These are phyloP conservation scores for Myodes glareolus DNA, from an alignment of 2,113 vertebrate species.

Conservation along the genomic window DNA sequence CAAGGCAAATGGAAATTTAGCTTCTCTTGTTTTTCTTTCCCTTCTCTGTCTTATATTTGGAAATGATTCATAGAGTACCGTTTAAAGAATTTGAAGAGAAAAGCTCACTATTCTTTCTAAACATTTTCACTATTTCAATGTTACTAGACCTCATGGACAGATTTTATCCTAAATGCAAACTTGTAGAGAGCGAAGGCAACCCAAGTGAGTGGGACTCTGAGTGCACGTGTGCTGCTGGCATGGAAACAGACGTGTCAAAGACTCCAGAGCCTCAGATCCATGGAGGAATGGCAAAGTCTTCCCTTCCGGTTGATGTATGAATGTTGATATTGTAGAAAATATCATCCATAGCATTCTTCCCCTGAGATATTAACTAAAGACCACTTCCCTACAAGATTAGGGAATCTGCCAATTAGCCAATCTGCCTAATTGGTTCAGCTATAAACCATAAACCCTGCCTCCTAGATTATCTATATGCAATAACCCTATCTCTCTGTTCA, in stretches of 20 bases:
- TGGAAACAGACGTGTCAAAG: neutral
- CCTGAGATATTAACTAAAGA: neutral
- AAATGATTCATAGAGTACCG: constrained; percentile 43
- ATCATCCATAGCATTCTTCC: neutral
- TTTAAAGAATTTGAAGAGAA: constrained; percentile 22
- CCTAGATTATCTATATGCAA: neutral
- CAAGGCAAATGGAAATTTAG: constrained; percentile 46
- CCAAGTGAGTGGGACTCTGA: neutral
- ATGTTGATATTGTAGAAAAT: neutral
- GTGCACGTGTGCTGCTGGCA: neutral
- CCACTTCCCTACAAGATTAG: neutral
- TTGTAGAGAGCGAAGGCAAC: neutral
- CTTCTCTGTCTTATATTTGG: neutral
- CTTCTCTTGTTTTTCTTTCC: neutral
- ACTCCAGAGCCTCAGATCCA: neutral
- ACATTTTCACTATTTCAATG: constrained; percentile 12
- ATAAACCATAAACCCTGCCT: neutral
- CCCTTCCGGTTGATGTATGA: neutral
- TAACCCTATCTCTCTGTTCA: neutral
- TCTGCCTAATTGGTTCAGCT: neutral
- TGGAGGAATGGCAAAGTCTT: neutral
- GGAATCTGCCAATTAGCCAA: too few relatives aligned
- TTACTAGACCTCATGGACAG: neutral
- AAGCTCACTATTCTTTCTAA: constrained; percentile 33
- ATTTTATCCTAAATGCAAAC: neutral